Evolutionary conservation across 2,797 vertebrate genomes (phyloP).

Genomic region (Aeoliscus strigatus): DNA sequence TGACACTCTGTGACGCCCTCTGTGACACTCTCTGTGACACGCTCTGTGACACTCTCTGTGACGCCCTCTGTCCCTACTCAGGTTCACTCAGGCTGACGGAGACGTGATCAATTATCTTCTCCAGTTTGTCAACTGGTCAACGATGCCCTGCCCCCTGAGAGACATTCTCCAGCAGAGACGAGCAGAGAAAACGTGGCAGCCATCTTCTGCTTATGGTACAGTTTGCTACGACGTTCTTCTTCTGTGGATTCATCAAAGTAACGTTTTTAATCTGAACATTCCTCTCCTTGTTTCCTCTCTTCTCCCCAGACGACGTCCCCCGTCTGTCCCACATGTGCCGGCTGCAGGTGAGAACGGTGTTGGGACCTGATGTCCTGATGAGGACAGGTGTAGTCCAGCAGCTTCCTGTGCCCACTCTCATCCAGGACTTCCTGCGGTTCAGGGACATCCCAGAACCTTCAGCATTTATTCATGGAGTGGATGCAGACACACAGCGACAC

Average conservation of each 20-base stretch:
- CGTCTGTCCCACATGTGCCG: conserved; percentile 69
- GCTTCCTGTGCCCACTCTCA: conserved; percentile 61
- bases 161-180: conserved; percentile 54
- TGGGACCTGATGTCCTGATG: conserved; percentile 62
- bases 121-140: conserved; percentile 72
- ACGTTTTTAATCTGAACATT: too few relatives aligned
- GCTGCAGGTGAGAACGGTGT: conserved; percentile 48
- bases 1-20: too few relatives aligned
- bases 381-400: conserved; percentile 45
- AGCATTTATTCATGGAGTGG: too few relatives aligned
- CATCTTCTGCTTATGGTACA: conserved; percentile 61
- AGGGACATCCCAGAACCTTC: too few relatives aligned
- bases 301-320: conserved; percentile 54
- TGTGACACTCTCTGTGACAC: too few relatives aligned
- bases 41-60: too few relatives aligned
- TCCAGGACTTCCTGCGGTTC: conserved; percentile 67
- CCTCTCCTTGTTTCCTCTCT: too few relatives aligned
- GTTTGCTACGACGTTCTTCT: too few relatives aligned
- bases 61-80: too few relatives aligned
- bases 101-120: conserved; percentile 68
- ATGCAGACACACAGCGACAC: conserved; percentile 44
- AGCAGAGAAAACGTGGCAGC: conserved; percentile 54
- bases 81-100: conserved; percentile 56
- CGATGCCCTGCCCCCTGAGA: conserved; percentile 45
- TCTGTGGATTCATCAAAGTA: too few relatives aligned